Base-by-base conservation (phyloP, 2,113 vertebrate genomes). In the Mola mola region DNA sequence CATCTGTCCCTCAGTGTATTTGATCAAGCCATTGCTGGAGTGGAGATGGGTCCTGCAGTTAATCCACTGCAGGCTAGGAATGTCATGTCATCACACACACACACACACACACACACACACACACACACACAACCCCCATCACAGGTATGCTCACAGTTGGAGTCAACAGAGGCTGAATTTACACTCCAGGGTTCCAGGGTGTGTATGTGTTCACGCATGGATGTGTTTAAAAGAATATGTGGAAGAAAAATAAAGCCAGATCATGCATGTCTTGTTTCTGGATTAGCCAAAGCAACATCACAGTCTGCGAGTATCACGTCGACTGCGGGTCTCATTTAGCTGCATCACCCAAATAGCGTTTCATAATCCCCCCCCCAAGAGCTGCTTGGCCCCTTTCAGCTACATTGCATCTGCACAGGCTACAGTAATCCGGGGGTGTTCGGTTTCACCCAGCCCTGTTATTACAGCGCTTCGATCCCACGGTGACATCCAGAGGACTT, bases 351-450 rank as follows among this genome's bases (percentile, higher is more conserved):
- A 81, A 67, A 83, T 63, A 77, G 52, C 44, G 9, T 60, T 65
- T 72, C 56, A 63, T 83, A 64, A 79, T 75, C 48, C 51, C 64
- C 66, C 65, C 66, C 3, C n/a, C n/a, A n/a, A 21, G 21, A 51
- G 70, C 61, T 17, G 74, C 72, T 48, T 26, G 44, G 80, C 74
- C 85, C 50, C 63, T 72, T 59, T 73, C 80, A 74, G 76, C 77
- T 42, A 52, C 66, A 24, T 19, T 43, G 74, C 78, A 75, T 85
- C 67, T 87, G 73, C 44, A 65, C 68, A 42, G 61, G 52, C 72
- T 80, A 75, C 80, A 75, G 67, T 85, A 82, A 86, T 88, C 84
- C 81, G 31, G 29, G 49, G 69, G 87, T 86, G 90, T 91, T 79
- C 43, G 79, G 87, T 90, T 90, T 88, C 87, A 79, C 24, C 76